Evolutionary conservation across 2,797 vertebrate species (phyloP), one percentile per base, ranked within the genome.

Genomic region (Gallinago solitaria): DNA sequence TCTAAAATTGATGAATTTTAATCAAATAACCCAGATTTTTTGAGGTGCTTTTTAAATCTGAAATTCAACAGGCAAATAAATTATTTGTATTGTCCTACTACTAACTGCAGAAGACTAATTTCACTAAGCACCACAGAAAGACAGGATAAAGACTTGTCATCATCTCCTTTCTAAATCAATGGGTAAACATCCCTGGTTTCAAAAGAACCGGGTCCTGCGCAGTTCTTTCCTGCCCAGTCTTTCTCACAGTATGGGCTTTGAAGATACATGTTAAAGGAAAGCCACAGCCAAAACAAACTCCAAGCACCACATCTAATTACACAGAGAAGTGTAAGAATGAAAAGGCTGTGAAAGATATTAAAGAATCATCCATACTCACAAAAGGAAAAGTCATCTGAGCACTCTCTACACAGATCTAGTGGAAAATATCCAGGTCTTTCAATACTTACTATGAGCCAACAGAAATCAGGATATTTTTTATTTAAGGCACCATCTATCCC

Each of bases 141-240:
- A 89, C 50, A 89, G 81, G 68, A 94, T 80, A 87, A 91, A 87
- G 64, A 79, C 78, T 16, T 43, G 57, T 68, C 54, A 76, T 68
- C 82, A 41, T 87, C 60, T 75, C 78, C 75, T 83, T 92, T 93
- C 59, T 75, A 89, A 71, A 35, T 68, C 65, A 67, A 51, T 19
- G 47, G 61, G 79, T 94, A 95, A 96, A 94, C 94, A 96, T 92
- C 84, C 94, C 92, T 37, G 45, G 33, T 94, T 93, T 96, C 94
- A 94, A 96, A 89, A 86, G 84, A 83, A 45, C 20, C 0, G 1
- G n/a, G 39, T 63, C 65, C 67, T 80, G 57, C 0, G 0, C 63
- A 6, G 6, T 64, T 92, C 93, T 95, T 95, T 93, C 95, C 90
- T 94, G 93, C 91, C 79, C 57, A 75, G 61, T 60, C 57, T 91